Evolutionary conservation across 1,140 invertebrate genomes (phyloP).

Genomic region (Andricus grossulariae): DNA sequence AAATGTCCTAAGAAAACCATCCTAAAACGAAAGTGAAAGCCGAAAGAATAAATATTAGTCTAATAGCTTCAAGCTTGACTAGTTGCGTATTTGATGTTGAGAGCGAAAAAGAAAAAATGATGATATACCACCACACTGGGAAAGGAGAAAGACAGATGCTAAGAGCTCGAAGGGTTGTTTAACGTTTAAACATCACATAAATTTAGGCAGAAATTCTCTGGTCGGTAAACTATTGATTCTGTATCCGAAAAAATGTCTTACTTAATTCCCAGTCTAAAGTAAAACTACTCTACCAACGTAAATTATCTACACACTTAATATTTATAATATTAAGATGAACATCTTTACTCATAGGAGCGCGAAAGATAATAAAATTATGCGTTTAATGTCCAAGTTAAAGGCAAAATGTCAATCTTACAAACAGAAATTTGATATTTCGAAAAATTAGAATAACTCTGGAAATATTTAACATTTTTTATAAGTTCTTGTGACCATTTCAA

Average conservation of each 20-base stretch:
- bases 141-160: not conserved
- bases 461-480: too few species aligned
- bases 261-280: not conserved
- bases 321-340: too few species aligned
- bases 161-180: not conserved
- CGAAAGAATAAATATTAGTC: not conserved
- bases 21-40: not conserved
- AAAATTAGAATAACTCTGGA: too few species aligned
- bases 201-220: not conserved
- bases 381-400: too few species aligned
- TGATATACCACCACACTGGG: not conserved
- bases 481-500: too few species aligned
- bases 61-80: not conserved
- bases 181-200: constrained; percentile 7
- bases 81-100: not conserved
- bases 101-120: not conserved
- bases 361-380: too few species aligned
- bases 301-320: too few species aligned
- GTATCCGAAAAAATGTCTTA: not conserved
- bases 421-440: too few species aligned
- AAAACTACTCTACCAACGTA: not conserved
- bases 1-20: not conserved
- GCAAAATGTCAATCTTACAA: too few species aligned
- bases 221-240: not conserved
- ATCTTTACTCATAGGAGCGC: too few species aligned